phyloP scores from a whole-genome alignment of 2,888 invertebrate genomes.

The Philereme transversata region DNA sequence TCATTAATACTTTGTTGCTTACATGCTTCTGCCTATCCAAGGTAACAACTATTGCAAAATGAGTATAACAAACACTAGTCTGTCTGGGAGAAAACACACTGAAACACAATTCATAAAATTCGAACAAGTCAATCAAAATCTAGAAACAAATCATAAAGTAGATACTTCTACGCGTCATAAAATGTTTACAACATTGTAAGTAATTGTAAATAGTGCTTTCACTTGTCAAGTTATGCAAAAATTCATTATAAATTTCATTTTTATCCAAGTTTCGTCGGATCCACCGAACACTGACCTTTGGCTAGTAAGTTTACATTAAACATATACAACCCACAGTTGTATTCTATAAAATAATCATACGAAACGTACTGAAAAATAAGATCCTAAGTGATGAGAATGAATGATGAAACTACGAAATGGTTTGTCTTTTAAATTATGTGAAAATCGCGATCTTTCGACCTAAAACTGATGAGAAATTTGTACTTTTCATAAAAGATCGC shows the following conservation, averaged over 20 bases:
- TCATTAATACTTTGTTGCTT: neutral
- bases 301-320: conserved; percentile 38
- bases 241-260: conserved; percentile 77
- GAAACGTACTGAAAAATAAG: conserved; percentile 52
- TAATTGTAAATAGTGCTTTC: conserved; percentile 45
- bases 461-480: conserved; percentile 79
- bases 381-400: conserved; percentile 43
- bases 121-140: conserved; percentile 60
- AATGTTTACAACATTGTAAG: conserved; percentile 55
- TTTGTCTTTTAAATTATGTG: conserved; percentile 60
- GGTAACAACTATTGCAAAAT: neutral
- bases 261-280: conserved; percentile 57
- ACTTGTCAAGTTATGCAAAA: conserved; percentile 59
- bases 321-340: conserved; percentile 55
- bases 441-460: conserved; percentile 63
- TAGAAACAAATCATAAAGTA: conserved; percentile 67
- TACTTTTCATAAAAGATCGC: conserved; percentile 71
- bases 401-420: conserved; percentile 54
- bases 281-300: conserved; percentile 58
- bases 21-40: neutral
- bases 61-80: conserved; percentile 36
- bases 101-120: conserved; percentile 70
- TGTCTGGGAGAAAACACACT: conserved; percentile 57
- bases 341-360: conserved; percentile 54
- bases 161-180: conserved; percentile 50